These are phyloP conservation scores for Pterostichus niger DNA, from an alignment of 2,888 invertebrate genomes.

Conservation along the genomic window DNA sequence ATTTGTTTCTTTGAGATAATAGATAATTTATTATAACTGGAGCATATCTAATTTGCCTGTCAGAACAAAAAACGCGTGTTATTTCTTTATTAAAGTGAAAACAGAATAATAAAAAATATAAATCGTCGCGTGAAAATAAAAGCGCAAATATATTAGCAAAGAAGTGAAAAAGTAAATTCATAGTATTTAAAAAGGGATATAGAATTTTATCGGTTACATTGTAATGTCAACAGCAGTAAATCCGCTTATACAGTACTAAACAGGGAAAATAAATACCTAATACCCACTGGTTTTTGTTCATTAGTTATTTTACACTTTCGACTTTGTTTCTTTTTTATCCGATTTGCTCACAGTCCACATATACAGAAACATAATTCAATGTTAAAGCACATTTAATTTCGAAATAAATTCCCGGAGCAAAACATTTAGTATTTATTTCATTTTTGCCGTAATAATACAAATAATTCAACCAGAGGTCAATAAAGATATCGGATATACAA, in stretches of 20 bases:
- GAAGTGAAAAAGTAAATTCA: background rate
- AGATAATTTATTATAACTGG: background rate
- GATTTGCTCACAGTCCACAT: too few species aligned
- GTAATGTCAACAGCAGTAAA: conserved; percentile 23
- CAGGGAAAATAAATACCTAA: conserved; percentile 14
- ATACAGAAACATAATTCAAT: too few species aligned
- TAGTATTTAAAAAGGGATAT: conserved; percentile 24
- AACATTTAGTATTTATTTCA: too few species aligned
- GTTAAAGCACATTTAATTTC: too few species aligned
- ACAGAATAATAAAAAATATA: background rate
- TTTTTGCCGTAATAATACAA: too few species aligned
- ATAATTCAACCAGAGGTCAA: too few species aligned
- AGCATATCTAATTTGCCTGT: background rate
- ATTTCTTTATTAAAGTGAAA: conserved; percentile 29
- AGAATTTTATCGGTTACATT: conserved; percentile 3
- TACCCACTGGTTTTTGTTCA: conserved; percentile 19
- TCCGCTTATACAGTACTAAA: conserved; percentile 24
- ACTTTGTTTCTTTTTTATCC: too few species aligned
- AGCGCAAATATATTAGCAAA: background rate
- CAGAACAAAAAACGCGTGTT: background rate
- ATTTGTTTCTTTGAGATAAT: conserved; percentile 34
- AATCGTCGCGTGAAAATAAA: background rate
- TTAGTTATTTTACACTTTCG: background rate
- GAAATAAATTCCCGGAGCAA: too few species aligned
- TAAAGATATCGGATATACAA: too few species aligned